Evolutionary conservation across 2,797 vertebrate species (phyloP).

Genomic region (Scarus forsteni): DNA sequence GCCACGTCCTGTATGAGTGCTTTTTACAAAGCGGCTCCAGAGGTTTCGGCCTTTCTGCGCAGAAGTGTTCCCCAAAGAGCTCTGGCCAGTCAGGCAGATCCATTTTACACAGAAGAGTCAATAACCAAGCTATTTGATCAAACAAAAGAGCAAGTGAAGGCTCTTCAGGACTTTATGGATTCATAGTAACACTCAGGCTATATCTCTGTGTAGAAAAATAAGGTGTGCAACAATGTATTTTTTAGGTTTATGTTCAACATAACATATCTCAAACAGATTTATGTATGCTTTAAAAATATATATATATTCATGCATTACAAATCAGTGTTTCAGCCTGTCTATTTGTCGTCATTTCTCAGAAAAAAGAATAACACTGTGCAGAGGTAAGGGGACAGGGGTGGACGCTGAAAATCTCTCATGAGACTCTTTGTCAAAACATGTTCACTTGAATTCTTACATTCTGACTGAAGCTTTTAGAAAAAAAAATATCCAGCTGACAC

Average conservation of each 20-base stretch:
- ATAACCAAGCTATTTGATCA: slow-evolving; percentile 63
- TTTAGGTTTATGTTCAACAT: slow-evolving; percentile 11
- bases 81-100: slow-evolving; percentile 57
- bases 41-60: slow-evolving; percentile 63
- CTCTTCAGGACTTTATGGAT: slow-evolving; percentile 39
- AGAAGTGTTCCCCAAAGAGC: slow-evolving; percentile 68
- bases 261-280: slow-evolving; percentile 11
- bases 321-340: slow-evolving; percentile 27
- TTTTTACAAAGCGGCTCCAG: slow-evolving; percentile 56
- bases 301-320: slow-evolving; percentile 11
- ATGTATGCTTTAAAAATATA: slow-evolving; percentile 1
- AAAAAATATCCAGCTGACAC: slow-evolving; percentile 19
- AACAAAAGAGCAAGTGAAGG: slow-evolving; percentile 48
- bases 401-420: slow-evolving; percentile 32
- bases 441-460: slow-evolving; percentile 48
- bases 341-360: slow-evolving; percentile 30
- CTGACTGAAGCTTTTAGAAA: slow-evolving; percentile 20
- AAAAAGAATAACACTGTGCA: slow-evolving; percentile 16
- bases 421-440: slow-evolving; percentile 65
- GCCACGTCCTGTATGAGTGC: slow-evolving; percentile 64
- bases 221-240: slow-evolving; percentile 2
- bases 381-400: slow-evolving; percentile 46
- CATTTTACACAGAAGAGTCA: slow-evolving; percentile 75
- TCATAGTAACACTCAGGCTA: slow-evolving; percentile 14
- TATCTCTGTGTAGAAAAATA: slow-evolving; percentile 19